Evolutionary conservation across 2,113 vertebrate species (phyloP).

Genomic region (Asarcornis scutulata): DNA sequence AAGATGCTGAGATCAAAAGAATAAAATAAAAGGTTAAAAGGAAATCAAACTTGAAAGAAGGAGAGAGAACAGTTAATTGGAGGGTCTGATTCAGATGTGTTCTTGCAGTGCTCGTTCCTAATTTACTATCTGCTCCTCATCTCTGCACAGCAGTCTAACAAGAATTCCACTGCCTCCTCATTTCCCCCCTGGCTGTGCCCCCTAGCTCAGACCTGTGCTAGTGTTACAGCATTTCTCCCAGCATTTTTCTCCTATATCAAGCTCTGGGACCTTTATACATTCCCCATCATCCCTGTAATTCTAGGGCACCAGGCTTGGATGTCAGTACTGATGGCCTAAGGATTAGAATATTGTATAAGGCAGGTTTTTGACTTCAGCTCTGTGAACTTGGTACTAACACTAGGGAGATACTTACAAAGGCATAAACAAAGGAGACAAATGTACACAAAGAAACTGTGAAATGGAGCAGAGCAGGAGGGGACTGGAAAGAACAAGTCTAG

Average conservation of each 20-base stretch:
- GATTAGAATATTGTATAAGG: conserved; percentile 51
- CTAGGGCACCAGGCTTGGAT: conserved; percentile 12
- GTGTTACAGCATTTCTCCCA: neutral
- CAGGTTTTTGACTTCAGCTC: conserved; percentile 19
- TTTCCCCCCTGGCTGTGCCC: conserved; percentile 44
- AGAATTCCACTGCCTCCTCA: conserved; percentile 33
- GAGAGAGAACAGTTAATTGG: conserved; percentile 72
- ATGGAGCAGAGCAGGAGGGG: neutral
- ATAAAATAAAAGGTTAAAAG: conserved; percentile 71
- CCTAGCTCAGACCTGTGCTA: neutral
- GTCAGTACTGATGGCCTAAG: neutral
- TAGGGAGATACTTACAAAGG: conserved; percentile 25
- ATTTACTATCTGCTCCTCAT: conserved; percentile 55
- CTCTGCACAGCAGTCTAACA: conserved; percentile 49
- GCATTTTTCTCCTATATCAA: neutral
- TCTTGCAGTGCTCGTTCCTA: conserved; percentile 41
- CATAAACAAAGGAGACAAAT: conserved; percentile 52
- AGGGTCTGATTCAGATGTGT: conserved; percentile 67
- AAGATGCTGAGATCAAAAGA: conserved; percentile 60
- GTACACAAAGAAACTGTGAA: conserved; percentile 53
- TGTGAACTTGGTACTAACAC: conserved; percentile 24
- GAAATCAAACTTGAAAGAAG: conserved; percentile 72
- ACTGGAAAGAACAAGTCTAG: neutral
- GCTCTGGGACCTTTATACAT: conserved; percentile 8
- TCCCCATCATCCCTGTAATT: conserved; percentile 32